Evolutionary conservation across 2,888 invertebrate species (phyloP).

Genomic region (Ptychoptera contaminata): DNA sequence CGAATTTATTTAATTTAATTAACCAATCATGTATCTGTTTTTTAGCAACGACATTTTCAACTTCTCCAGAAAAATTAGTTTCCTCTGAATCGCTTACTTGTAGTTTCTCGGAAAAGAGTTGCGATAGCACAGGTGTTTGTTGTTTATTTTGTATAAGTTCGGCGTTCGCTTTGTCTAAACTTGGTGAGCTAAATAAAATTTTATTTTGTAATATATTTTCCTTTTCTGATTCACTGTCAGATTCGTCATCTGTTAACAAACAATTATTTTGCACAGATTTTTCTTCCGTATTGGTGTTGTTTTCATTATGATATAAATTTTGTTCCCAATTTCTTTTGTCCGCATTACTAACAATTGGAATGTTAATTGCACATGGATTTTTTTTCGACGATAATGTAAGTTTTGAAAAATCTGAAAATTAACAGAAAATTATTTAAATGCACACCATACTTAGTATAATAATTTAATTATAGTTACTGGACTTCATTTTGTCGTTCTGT

Average conservation of each 20-base stretch:
- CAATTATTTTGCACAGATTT: background rate
- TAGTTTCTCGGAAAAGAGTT: constrained; percentile 3
- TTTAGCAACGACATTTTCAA: no score
- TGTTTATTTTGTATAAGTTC: background rate
- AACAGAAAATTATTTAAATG: background rate
- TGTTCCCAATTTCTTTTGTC: no score
- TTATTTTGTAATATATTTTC: constrained; percentile 4
- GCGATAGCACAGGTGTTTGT: background rate
- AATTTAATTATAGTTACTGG: no score
- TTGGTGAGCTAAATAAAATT: background rate
- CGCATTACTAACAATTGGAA: no score
- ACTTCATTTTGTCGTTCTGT: no score
- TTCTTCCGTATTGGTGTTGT: background rate
- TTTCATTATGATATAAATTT: no score
- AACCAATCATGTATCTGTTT: no score
- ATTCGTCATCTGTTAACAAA: constrained; percentile 11
- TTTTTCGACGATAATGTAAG: constrained; percentile 25
- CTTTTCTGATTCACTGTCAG: constrained; percentile 7
- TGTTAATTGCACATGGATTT: constrained; percentile 8
- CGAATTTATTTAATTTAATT: no score
- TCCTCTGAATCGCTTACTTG: constrained; percentile 11
- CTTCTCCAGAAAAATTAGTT: constrained; percentile 8
- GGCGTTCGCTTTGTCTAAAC: background rate
- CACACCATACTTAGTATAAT: no score
- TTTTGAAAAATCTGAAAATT: constrained; percentile 21